Evolutionary conservation across 2,113 vertebrate species (phyloP), one percentile per base, ranked within the genome.

Genomic region (Albula goreensis): DNA sequence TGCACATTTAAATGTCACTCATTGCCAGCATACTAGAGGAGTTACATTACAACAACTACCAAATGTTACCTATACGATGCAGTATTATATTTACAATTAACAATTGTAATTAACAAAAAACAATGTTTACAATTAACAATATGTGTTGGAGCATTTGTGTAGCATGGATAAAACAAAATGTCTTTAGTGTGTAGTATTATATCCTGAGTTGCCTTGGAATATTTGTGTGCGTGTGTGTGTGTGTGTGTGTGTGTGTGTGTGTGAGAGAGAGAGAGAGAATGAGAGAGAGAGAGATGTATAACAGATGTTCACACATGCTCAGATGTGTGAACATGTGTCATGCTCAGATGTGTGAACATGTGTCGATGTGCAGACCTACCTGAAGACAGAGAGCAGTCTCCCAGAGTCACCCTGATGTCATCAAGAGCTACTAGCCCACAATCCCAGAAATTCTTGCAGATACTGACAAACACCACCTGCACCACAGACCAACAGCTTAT

Each of bases 401-500:
- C 98, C 82, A 97, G 92, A 57, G 90, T 96, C 87, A 98, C 1
- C 2, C 92, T 96, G 90, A 99, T 91, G 91, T 99, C 98, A 88
- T 99, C 98, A 85, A 99, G 89, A 78, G 97, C 97, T 89, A 97
- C 97, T 17, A 97, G 95, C 50, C 97, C 97, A 89, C 98, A 99
- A 91, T 98, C 98, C 98, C 97, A 98, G 91, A 98, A 96, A 89
- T 95, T 97, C 92, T 96, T 96, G 93, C 98, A 99, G 80, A 95
- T 94, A 92, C 97, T 98, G 88, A 99, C 91, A 87, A 99, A 99
- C 88, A 96, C 95, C 90, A 99, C 93, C 97, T 99, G 90, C 49
- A 87, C 53, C 86, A 25, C n/a, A 88, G 13, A 89, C 8, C 51
- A 0, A 15, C 9, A 80, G 3, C 12, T 25, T 25, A 49, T 78